These are phyloP conservation scores for Emydura subglobosa DNA, from an alignment of 2,113 vertebrate genomes.

Conservation along the genomic window DNA sequence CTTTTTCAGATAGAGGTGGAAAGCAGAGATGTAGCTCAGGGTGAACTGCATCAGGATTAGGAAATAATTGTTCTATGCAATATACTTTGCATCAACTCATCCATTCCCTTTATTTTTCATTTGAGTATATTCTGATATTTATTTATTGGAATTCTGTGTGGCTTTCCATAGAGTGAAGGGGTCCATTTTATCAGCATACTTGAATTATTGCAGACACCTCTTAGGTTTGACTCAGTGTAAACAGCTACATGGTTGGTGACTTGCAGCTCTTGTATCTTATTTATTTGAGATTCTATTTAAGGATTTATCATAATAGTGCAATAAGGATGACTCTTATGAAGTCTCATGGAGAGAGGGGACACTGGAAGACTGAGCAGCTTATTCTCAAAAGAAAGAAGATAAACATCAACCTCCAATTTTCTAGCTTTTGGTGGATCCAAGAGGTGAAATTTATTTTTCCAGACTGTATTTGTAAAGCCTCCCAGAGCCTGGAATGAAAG, in stretches of 20 bases:
- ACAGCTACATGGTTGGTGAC: neutral
- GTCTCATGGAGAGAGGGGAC: neutral
- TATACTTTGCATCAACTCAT: neutral
- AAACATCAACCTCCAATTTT: neutral
- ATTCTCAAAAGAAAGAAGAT: neutral
- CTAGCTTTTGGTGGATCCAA: neutral
- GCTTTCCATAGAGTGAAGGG: neutral
- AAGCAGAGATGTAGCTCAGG: neutral
- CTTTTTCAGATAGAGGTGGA: neutral
- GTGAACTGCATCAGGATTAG: neutral
- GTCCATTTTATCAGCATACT: neutral
- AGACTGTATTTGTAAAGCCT: neutral
- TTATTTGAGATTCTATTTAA: neutral
- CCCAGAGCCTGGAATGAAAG: neutral
- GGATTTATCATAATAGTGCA: neutral
- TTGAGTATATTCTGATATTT: neutral
- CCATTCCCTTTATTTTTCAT: neutral
- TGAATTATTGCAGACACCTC: neutral
- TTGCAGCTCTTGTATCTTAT: neutral
- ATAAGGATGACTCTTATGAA: neutral
- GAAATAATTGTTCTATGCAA: neutral
- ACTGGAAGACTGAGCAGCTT: accelerated
- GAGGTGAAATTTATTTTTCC: neutral
- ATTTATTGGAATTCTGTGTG: neutral
- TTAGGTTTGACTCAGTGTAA: neutral